Percentiles rank a stretch among this genome's conserved stretches.
Evolutionary conservation across 2,888 invertebrate genomes (phyloP).

Genomic region (Candidula unifasciata): DNA sequence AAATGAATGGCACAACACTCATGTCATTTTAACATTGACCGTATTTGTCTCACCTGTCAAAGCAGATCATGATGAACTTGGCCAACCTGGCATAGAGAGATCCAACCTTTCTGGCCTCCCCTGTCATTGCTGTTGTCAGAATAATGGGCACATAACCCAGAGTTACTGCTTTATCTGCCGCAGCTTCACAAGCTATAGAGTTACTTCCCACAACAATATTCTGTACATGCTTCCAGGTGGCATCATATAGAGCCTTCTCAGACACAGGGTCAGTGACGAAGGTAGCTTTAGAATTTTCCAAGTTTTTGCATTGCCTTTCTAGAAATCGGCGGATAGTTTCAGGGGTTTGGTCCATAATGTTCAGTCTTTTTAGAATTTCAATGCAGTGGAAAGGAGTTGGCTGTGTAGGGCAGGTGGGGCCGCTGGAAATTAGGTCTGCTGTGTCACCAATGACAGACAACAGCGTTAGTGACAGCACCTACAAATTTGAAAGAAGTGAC

Average conservation of each 20-base stretch:
- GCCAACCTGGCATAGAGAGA: slow-evolving; percentile 68
- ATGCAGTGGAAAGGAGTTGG: slow-evolving; percentile 80
- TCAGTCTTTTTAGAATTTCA: slow-evolving; percentile 85
- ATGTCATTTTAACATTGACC: background rate
- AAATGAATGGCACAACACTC: too few relatives aligned
- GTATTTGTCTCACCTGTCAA: slow-evolving; percentile 38
- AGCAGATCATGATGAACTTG: slow-evolving; percentile 61
- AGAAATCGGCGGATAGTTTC: slow-evolving; percentile 77
- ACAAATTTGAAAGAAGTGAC: slow-evolving; percentile 40
- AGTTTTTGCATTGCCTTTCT: slow-evolving; percentile 43
- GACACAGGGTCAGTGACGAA: background rate
- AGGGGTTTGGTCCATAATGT: slow-evolving; percentile 80
- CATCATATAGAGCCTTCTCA: background rate
- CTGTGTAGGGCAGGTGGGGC: slow-evolving; percentile 87
- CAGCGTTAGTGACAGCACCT: slow-evolving; percentile 88
- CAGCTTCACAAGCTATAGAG: slow-evolving; percentile 83
- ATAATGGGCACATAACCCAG: slow-evolving; percentile 83
- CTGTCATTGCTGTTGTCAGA: slow-evolving; percentile 85
- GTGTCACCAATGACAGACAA: slow-evolving; percentile 96
- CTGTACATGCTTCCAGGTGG: slow-evolving; percentile 75
- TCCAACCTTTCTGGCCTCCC: slow-evolving; percentile 82
- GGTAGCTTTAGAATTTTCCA: background rate
- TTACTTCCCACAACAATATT: slow-evolving; percentile 88
- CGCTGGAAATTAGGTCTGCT: slow-evolving; percentile 93
- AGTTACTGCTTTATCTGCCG: slow-evolving; percentile 80